Base-by-base conservation (phyloP, 2,888 invertebrate species). In the Rosalia funebris region DNA sequence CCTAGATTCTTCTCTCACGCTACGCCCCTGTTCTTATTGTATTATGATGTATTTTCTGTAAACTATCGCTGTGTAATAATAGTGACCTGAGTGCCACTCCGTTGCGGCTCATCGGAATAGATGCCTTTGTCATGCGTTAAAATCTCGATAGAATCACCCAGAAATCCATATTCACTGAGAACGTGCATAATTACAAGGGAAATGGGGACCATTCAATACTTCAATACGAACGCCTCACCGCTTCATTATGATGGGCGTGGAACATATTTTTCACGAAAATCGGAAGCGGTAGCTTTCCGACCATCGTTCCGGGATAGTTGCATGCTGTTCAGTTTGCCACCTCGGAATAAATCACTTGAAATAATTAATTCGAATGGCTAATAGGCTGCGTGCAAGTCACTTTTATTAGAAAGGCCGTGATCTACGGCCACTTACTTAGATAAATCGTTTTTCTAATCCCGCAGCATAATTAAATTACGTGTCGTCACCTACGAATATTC, bases 311-410 rank as follows among this genome's bases (percentile, higher is more conserved):
- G 45, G 55, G 55, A 50, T 47, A n/a, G 52, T 63, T 63, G 57
- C 63, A 63, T 58, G 46, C 34, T 46, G 19, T 41, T 42, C 31
- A 47, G 58, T 42, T 45, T 50, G 57, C 59, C 47, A 58, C 45
- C 62, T 59, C 50, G 50, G 65, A 37, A 69, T 71, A 69, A 71
- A 71, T 69, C 68, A 67, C 68, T 48, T 46, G 58, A 69, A 62
- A 66, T 71, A 69, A 66, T 69, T 63, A 65, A 71, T 71, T 50
- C 62, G 58, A 67, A 69, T 67, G 60, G 63, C 53, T 60, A 64
- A 66, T 60, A 63, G 64, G 58, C 64, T 65, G 60, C 66, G 66
- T 66, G 67, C 60, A 53, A 44, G 56, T 60, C 58, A 53, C 60
- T 62, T 66, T 57, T 63, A 63, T 69, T 65, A 61, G 55, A 63